Base-by-base conservation (phyloP, 1,140 invertebrate genomes). In the Ceratitis capitata region DNA sequence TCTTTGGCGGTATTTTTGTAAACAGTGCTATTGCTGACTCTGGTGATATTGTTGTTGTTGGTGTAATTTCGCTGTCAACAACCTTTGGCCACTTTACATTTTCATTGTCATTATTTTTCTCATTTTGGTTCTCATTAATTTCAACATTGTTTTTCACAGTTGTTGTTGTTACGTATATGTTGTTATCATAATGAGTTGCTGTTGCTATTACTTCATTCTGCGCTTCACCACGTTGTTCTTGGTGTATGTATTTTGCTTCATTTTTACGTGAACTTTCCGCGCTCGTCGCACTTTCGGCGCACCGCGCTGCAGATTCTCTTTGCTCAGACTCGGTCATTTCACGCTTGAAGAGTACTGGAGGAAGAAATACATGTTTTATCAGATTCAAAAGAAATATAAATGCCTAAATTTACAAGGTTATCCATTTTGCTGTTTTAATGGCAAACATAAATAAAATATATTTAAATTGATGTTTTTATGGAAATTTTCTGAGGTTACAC, bases 111-210 rank as follows among this genome's bases (percentile, higher is more conserved):
- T 84, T 84, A 53, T 64, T 84, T 58, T 51, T 84, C 53, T 9
- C 83, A 42, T 84, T 64, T 83, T 83, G 26, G 16, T 51, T 16
- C 16, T 83, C 82, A 53, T 83, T 58, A 39, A 58, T 58, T 58
- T 83, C 29, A 49, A 19, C 47, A 29, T 32, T 42, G 16, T 10
- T 26, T 35, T 83, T 83, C n/a, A 51, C 42, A 53, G 53, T 53
- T 42, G 42, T 35, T 47, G 14, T 29, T 14, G 29, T 26, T 26
- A n/a, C 2, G 19, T 14, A n/a, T n/a, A n/a, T 51, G 82, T 49
- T 83, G 42, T 7, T 51, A 23, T 29, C 49, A n/a, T 83, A 7
- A 1, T 5, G 3, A 32, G 82, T 23, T 78, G 19, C n/a, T 45
- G 69, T 23, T 78, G 19, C 12, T 58, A 6, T 12, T 29, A 6